A percentile compares a stretch with the other conserved stretches of the same genome.
These are phyloP conservation scores for Scotopteryx bipunctaria DNA, from an alignment of 2,888 invertebrate genomes.

Conservation along the genomic window DNA sequence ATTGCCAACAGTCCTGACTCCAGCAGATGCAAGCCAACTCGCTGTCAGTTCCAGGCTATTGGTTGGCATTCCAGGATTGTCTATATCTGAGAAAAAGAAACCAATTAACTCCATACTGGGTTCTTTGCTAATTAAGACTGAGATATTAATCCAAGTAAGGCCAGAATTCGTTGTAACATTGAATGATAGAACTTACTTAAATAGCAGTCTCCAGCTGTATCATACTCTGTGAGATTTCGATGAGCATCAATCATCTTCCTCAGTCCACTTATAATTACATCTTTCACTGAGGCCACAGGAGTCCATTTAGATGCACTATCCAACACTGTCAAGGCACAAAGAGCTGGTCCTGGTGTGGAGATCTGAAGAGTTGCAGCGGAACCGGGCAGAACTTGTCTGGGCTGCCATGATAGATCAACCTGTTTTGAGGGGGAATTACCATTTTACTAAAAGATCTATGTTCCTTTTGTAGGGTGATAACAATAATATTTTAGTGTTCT, in stretches of 20 bases:
- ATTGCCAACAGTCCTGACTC: conserved; percentile 52
- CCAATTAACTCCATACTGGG: no score
- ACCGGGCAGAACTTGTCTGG: conserved; percentile 62
- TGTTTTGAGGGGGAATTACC: conserved; percentile 34
- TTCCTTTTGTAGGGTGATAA: no score
- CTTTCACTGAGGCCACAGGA: conserved; percentile 47
- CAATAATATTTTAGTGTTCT: no score
- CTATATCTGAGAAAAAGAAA: conserved; percentile 45
- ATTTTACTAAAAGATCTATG: not conserved
- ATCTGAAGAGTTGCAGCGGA: conserved; percentile 55
- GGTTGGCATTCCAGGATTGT: conserved; percentile 45
- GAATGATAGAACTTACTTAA: conserved; percentile 58
- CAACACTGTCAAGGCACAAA: conserved; percentile 67
- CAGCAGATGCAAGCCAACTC: conserved; percentile 60
- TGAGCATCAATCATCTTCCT: conserved; percentile 57
- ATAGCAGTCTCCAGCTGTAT: conserved; percentile 66
- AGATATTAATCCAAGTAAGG: no score
- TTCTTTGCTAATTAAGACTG: not conserved
- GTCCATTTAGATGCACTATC: conserved; percentile 60
- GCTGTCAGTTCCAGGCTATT: conserved; percentile 51
- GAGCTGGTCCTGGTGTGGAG: conserved; percentile 61
- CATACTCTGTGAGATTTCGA: conserved; percentile 68
- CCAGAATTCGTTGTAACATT: no score
- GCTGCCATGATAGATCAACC: conserved; percentile 65
- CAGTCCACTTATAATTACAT: conserved; percentile 51